Evolutionary conservation across 2,113 vertebrate genomes (phyloP).

Genomic region (Dicentrarchus labrax): DNA sequence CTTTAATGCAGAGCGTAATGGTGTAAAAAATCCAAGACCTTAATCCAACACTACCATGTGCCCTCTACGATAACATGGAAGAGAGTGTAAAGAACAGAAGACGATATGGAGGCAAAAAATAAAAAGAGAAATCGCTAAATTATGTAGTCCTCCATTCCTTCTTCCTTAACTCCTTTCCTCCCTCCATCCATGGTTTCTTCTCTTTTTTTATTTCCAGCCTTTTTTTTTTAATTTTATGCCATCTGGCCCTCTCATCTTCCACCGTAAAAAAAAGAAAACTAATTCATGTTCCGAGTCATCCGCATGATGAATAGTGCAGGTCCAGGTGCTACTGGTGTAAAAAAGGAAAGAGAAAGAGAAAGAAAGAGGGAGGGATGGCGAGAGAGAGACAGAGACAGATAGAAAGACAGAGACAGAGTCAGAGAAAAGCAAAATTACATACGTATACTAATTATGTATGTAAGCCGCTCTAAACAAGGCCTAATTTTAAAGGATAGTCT

Average conservation of each 20-base stretch:
- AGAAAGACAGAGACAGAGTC: conserved; percentile 61
- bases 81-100: conserved; percentile 54
- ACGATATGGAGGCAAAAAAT: conserved; percentile 36
- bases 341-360: conserved; percentile 77
- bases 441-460: conserved; percentile 78
- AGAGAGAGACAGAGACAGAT: conserved; percentile 63
- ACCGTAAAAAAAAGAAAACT: conserved; percentile 98
- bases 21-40: conserved; percentile 83
- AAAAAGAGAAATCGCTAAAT: conserved; percentile 45
- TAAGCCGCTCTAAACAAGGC: conserved; percentile 79
- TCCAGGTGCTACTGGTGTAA: conserved; percentile 93
- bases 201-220: conserved; percentile 66
- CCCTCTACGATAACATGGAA: conserved; percentile 81
- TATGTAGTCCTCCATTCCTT: conserved; percentile 73
- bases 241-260: conserved; percentile 97
- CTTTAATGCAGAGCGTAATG: conserved; percentile 80
- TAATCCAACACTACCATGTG: conserved; percentile 84
- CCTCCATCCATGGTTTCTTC: conserved; percentile 64
- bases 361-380: conserved; percentile 58
- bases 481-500: conserved; percentile 61
- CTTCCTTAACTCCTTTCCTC: conserved; percentile 70
- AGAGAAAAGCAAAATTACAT: conserved; percentile 76
- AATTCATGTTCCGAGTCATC: conserved; percentile 99
- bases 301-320: conserved; percentile 97
- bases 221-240: conserved; percentile 95